Evolutionary conservation across 2,888 invertebrate species (phyloP).

Genomic region (Cheilosia vernalis): DNA sequence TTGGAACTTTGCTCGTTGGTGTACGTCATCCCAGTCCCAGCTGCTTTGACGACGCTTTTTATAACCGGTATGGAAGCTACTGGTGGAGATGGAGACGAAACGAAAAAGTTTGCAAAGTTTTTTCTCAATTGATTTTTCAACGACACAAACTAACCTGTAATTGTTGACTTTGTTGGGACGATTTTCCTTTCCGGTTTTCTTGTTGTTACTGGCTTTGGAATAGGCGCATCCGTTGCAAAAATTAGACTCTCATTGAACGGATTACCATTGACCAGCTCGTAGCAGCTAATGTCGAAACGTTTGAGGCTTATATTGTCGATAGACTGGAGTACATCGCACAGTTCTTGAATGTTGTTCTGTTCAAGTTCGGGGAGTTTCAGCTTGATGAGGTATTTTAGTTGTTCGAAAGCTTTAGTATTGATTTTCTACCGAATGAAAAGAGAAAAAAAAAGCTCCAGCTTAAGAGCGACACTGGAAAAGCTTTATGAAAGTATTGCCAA

Average conservation of each 20-base stretch:
- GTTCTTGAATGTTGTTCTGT: constrained; percentile 78
- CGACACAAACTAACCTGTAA: constrained; percentile 24
- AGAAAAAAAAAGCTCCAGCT: constrained; percentile 30
- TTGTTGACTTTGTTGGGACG: constrained; percentile 5
- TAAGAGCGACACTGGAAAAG: constrained; percentile 71
- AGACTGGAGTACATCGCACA: constrained; percentile 81
- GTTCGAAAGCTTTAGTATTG: constrained; percentile 82
- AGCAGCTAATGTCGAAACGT: constrained; percentile 82
- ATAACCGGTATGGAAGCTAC: constrained; percentile 31
- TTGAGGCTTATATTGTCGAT: constrained; percentile 82
- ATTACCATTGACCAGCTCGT: constrained; percentile 80
- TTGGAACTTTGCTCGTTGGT: constrained; percentile 43
- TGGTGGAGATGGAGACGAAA: neutral
- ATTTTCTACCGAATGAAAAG: constrained; percentile 79
- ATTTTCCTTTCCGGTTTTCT: constrained; percentile 7
- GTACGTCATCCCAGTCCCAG: constrained; percentile 66
- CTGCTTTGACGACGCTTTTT: constrained; percentile 22
- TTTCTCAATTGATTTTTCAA: constrained; percentile 39
- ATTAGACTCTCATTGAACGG: constrained; percentile 82
- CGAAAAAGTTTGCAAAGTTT: constrained; percentile 16
- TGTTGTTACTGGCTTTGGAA: constrained; percentile 41
- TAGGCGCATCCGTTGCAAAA: constrained; percentile 79
- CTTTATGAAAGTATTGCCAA: neutral
- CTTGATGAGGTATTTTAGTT: constrained; percentile 81
- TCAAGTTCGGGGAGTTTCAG: constrained; percentile 81